Base-by-base conservation (phyloP, 2,113 vertebrate genomes). In the Piprites chloris region DNA sequence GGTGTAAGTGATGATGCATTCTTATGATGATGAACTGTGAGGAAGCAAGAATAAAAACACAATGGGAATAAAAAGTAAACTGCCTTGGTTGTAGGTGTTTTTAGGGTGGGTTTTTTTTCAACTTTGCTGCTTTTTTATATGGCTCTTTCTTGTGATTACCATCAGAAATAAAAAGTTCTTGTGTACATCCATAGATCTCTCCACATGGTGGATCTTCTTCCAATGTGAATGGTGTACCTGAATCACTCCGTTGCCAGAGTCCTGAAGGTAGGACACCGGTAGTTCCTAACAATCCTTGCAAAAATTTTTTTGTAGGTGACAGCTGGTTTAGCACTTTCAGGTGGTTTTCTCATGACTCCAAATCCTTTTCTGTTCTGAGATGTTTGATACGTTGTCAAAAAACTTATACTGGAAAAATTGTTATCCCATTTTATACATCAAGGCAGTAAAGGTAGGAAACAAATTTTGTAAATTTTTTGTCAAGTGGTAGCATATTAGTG, bases 211-310 rank as follows among this genome's bases (percentile, higher is more conserved):
- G 97, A 58, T 99, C 98, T 30, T 97, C 97, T 28, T 97, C 98
- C 84, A 99, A 98, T 84, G 98, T 98, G 77, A 99, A 99, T 5
- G 98, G 98, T 82, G 97, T 98, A 84, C 93, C 98, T 72, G 98
- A 99, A 41, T 88, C 97, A n/a, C 97, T 95, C 28, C 97, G 84
- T 46, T 98, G 96, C 77, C 83, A 98, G 86, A 99, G 98, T 94
- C 98, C 98, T 2, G 99, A 99, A 98, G 99, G 99, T 99, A 98
- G 59, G 77, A 53, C 32, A 30, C 15, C 15, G n/a, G 7, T 11
- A 35, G 17, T 9, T 73, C 33, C 53, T 83, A 52, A 9, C 11
- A 50, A 2, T 50, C 62, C 53, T 66, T 74, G 52, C 41, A 61
- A 39, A 37, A 30, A 12, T 13, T 39, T 53, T 84, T 7, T 58